phyloP scores from a whole-genome alignment of 1,140 invertebrate genomes.

The Apis cerana region DNA sequence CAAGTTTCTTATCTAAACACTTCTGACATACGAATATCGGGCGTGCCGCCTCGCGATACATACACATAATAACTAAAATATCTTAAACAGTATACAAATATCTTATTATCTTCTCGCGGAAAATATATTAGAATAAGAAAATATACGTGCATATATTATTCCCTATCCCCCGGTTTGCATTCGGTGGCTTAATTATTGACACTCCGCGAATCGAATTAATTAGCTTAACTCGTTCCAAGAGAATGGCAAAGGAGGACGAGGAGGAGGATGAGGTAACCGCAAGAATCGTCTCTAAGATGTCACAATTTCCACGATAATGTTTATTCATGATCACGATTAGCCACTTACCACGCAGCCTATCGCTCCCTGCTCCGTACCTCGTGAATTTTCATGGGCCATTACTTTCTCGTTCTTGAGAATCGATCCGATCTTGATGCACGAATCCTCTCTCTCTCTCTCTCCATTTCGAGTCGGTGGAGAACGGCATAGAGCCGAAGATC shows the following conservation, averaged over 20 bases:
- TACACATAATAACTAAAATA: too few relatives aligned
- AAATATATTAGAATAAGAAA: too few relatives aligned
- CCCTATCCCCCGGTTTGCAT: not conserved
- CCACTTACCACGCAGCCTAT: constrained; percentile 51
- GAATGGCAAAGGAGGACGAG: not conserved
- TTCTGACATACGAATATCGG: not conserved
- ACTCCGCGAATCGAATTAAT: constrained; percentile 8
- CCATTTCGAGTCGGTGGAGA: not conserved
- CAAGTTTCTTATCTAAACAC: not conserved
- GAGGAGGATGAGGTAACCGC: constrained; percentile 47
- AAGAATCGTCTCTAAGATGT: constrained; percentile 54
- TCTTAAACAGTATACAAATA: not conserved
- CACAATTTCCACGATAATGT: constrained; percentile 64
- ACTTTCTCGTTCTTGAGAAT: constrained; percentile 58
- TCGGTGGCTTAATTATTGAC: constrained; percentile 28
- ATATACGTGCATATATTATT: not conserved
- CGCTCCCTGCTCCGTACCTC: constrained; percentile 38
- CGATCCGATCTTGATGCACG: constrained; percentile 43
- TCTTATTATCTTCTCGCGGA: not conserved
- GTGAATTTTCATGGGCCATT: constrained; percentile 68
- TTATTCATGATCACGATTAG: constrained; percentile 69
- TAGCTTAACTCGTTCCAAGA: not conserved
- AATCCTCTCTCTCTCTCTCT: not conserved
- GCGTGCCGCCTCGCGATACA: too few relatives aligned
- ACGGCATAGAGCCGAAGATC: not conserved